Percentiles rank a stretch among this genome's conserved stretches.
phyloP scores from a whole-genome alignment of 2,797 vertebrate species.

The Microchirus variegatus region DNA sequence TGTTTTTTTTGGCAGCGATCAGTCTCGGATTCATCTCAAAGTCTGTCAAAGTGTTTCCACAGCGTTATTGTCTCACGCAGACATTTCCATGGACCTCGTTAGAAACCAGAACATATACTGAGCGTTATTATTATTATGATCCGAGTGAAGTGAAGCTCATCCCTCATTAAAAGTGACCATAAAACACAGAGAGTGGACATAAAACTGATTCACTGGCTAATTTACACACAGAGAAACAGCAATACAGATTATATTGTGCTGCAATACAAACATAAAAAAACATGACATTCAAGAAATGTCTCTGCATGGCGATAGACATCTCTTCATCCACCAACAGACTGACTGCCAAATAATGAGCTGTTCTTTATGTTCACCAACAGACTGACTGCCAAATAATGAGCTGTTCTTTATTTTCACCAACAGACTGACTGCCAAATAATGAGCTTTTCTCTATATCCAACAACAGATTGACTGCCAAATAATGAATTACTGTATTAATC shows the following conservation, averaged over 20 bases:
- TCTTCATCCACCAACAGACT: too few relatives aligned
- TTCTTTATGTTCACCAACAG: too few relatives aligned
- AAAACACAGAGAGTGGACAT: neutral
- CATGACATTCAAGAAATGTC: too few relatives aligned
- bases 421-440: too few relatives aligned
- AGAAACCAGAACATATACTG: constrained; percentile 13
- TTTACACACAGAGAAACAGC: neutral
- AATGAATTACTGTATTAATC: too few relatives aligned
- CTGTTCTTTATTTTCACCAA: too few relatives aligned
- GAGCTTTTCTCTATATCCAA: too few relatives aligned
- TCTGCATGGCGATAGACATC: too few relatives aligned
- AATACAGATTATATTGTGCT: neutral
- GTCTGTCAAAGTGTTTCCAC: constrained; percentile 12
- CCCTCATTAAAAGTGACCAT: neutral
- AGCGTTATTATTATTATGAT: neutral
- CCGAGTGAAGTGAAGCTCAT: constrained; percentile 1
- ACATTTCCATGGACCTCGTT: neutral
- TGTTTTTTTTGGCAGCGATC: constrained; percentile 15
- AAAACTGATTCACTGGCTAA: neutral
- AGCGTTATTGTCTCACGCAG: constrained; percentile 8
- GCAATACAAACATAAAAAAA: too few relatives aligned
- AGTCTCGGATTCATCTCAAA: neutral
- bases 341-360: too few relatives aligned
- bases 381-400: too few relatives aligned
- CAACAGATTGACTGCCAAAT: too few relatives aligned